phyloP scores from a whole-genome alignment of 1,140 invertebrate species.

The Halictus rubicundus region DNA sequence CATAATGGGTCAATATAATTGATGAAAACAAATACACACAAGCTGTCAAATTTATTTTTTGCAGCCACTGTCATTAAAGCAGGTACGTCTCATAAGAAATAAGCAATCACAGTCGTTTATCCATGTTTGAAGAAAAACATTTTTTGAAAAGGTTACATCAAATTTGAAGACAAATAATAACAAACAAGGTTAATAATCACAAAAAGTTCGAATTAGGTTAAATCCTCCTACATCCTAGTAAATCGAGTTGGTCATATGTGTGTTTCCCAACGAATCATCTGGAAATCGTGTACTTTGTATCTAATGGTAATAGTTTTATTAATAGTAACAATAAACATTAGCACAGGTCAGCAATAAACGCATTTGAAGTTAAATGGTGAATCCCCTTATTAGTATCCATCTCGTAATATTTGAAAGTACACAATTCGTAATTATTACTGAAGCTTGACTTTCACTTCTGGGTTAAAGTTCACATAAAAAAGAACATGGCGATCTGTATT shows the following conservation, averaged over 20 bases:
- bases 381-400: slow-evolving; percentile 2
- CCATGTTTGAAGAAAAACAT: background rate
- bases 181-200: background rate
- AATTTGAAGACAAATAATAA: background rate
- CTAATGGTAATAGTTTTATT: background rate
- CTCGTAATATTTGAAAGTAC: slow-evolving; percentile 2
- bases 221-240: background rate
- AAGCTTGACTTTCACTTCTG: background rate
- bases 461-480: background rate
- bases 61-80: background rate
- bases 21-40: slow-evolving; percentile 6
- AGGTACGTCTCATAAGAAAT: background rate
- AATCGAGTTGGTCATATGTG: background rate
- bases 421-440: background rate
- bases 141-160: background rate
- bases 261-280: background rate
- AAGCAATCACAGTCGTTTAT: background rate
- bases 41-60: background rate
- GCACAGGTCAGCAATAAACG: background rate
- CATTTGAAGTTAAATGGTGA: slow-evolving; percentile 3
- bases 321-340: background rate
- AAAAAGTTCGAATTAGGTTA: slow-evolving; percentile 19
- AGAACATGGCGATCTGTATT: background rate
- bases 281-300: background rate
- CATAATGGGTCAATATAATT: slow-evolving; percentile 8